These are phyloP conservation scores for Trissolcus basalis DNA, from an alignment of 1,140 invertebrate species.

Conservation along the genomic window DNA sequence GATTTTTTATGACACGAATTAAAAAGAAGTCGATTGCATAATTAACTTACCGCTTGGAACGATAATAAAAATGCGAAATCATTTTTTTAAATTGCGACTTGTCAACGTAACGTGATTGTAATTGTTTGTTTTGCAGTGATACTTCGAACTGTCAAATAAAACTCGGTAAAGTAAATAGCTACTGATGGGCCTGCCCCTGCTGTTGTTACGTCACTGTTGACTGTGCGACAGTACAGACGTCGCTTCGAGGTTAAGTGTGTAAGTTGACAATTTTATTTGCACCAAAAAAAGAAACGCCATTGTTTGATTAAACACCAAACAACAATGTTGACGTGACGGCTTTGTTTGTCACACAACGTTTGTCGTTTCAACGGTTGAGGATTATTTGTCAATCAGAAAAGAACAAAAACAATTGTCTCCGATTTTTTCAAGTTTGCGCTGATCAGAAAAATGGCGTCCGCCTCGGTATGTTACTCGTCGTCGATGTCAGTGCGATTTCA, in stretches of 20 bases:
- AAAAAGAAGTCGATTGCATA: no score
- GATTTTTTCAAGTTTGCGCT: background rate
- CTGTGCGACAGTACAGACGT: background rate
- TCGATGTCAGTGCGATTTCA: slow-evolving; percentile 13
- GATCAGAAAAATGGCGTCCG: slow-evolving; percentile 71
- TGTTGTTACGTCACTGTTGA: slow-evolving; percentile 5
- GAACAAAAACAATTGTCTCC: slow-evolving; percentile 3
- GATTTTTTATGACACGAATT: no score
- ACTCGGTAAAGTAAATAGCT: no score
- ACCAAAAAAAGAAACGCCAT: background rate
- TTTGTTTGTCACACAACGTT: background rate
- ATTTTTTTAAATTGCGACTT: no score
- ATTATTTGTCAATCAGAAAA: background rate
- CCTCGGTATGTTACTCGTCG: slow-evolving; percentile 69
- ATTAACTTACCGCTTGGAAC: no score
- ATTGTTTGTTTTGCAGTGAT: no score
- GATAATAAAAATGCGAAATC: no score
- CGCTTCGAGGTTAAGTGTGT: slow-evolving; percentile 27
- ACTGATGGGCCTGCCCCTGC: no score
- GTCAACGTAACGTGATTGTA: no score
- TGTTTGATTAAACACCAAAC: background rate
- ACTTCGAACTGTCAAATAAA: no score
- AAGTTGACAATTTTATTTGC: slow-evolving; percentile 10
- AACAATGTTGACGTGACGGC: background rate
- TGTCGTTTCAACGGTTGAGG: slow-evolving; percentile 2